Evolutionary conservation across 2,113 vertebrate species (phyloP).

Genomic region (Callocephalon fimbriatum): DNA sequence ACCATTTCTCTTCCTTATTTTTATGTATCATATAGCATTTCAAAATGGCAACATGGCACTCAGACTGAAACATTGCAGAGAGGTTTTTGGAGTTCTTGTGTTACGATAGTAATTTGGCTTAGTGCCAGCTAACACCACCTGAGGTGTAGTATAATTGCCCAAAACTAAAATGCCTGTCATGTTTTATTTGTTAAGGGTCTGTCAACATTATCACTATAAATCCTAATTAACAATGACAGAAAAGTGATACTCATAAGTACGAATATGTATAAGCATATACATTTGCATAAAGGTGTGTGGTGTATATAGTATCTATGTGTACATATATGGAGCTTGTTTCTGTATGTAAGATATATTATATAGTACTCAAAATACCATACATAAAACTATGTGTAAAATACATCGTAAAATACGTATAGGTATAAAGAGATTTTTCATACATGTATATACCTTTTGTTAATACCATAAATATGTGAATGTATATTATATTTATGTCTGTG

Average conservation of each 20-base stretch:
- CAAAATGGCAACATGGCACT: background rate
- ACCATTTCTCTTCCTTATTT: background rate
- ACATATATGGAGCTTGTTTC: background rate
- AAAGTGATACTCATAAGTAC: background rate
- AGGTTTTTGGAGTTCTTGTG: background rate
- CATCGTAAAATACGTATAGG: background rate
- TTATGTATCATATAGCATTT: background rate
- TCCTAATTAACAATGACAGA: background rate
- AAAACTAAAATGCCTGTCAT: constrained; percentile 22
- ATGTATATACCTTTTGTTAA: background rate
- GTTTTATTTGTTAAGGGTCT: constrained; percentile 37
- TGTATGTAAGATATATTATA: background rate
- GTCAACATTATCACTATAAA: background rate
- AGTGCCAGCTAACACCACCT: constrained; percentile 16
- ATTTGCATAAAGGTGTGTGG: background rate
- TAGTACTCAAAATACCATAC: background rate
- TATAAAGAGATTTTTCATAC: background rate
- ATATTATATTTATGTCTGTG: background rate
- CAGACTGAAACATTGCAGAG: background rate
- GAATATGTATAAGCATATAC: background rate
- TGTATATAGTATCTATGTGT: background rate
- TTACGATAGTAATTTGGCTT: background rate
- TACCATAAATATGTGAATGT: rapidly evolving
- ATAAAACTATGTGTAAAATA: background rate
- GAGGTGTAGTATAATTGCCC: constrained; percentile 15